Conservation (phyloP, 2,888 invertebrate species). For the Scaeva pyrastri region DNA sequence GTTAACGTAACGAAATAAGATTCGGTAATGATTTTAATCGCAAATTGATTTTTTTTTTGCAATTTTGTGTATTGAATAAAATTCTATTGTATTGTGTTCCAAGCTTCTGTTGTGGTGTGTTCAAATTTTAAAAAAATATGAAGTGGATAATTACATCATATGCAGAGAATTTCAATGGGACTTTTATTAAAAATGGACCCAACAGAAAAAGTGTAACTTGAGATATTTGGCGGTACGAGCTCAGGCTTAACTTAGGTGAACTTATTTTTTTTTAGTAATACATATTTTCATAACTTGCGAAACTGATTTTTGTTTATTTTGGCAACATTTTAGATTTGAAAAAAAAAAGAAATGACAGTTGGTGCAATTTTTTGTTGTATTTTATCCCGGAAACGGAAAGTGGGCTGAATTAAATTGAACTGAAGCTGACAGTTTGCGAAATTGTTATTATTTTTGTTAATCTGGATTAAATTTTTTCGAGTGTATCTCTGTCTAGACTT, state of each 20-base stretch:
- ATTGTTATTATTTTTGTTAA: too few species aligned
- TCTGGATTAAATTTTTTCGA: too few species aligned
- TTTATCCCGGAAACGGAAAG: too few species aligned
- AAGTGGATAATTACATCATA: slow-evolving; percentile 57
- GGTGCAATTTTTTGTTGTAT: too few species aligned
- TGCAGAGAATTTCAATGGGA: slow-evolving; percentile 24
- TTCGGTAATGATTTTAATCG: slow-evolving; percentile 50
- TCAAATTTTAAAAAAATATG: too few species aligned
- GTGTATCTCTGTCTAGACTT: too few species aligned
- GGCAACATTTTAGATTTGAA: too few species aligned
- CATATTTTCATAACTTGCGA: background rate
- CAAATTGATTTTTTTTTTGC: slow-evolving; percentile 3
- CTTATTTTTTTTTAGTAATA: background rate
- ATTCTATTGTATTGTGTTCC: slow-evolving; percentile 1
- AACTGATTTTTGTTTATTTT: too few species aligned
- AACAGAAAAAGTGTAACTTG: slow-evolving; percentile 22
- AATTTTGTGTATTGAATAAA: slow-evolving; percentile 1
- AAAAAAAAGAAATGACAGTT: too few species aligned
- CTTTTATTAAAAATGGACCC: slow-evolving; percentile 3
- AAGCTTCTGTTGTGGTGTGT: too few species aligned
- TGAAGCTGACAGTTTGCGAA: too few species aligned
- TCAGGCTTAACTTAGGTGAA: background rate
- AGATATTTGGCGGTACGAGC: background rate
- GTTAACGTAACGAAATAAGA: slow-evolving; percentile 17
- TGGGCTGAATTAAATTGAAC: too few species aligned